Conservation (phyloP, 1,140 invertebrate species). For the Eupristina koningsbergeri region DNA sequence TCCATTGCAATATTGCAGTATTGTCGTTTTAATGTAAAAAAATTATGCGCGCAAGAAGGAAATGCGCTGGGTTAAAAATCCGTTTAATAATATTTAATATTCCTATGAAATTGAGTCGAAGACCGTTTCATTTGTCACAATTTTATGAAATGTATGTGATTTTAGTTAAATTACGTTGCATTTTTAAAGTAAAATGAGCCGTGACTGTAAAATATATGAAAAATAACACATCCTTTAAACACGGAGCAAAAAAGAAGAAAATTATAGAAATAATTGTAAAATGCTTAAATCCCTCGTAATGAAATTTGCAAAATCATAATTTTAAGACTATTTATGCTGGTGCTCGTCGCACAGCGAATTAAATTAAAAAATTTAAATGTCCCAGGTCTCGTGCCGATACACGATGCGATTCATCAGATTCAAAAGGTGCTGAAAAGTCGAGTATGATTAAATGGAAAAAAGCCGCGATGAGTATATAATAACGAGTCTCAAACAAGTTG, state of each 20-base stretch:
- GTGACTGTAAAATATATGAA: too few relatives aligned
- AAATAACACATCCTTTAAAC: too few relatives aligned
- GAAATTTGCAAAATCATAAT: too few relatives aligned
- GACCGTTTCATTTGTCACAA: neutral
- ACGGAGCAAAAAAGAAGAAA: neutral
- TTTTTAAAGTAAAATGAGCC: neutral
- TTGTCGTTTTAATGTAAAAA: conserved; percentile 20
- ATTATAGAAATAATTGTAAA: too few relatives aligned
- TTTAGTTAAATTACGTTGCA: too few relatives aligned
- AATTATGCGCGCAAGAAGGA: conserved; percentile 31
- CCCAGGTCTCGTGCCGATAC: neutral
- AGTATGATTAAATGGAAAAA: neutral
- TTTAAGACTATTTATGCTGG: too few relatives aligned
- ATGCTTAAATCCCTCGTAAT: too few relatives aligned
- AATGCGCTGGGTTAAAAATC: conserved; percentile 25
- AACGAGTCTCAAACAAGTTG: neutral
- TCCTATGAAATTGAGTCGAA: conserved; percentile 12
- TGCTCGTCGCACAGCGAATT: neutral
- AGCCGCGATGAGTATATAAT: neutral
- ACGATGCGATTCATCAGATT: neutral
- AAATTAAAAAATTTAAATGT: neutral
- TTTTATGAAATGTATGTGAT: neutral
- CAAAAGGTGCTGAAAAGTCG: neutral
- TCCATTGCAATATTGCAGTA: neutral
- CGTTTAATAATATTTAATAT: conserved; percentile 16